Conservation (phyloP, 2,113 vertebrate genomes). For the Oreocharis arfaki region DNA sequence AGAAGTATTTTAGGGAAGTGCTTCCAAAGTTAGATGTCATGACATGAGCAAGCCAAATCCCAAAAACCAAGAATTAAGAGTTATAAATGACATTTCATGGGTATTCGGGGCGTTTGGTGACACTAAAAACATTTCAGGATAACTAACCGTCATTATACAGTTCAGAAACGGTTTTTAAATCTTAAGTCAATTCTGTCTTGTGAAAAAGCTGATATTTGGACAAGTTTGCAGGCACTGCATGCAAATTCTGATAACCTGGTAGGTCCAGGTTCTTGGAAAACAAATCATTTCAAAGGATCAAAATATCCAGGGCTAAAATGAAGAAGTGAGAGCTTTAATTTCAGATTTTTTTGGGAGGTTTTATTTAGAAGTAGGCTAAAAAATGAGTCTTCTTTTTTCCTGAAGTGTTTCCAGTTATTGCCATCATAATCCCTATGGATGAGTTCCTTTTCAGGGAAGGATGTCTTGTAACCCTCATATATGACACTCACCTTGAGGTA, state of each 20-base stretch:
- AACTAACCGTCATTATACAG: neutral
- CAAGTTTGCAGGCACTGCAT: neutral
- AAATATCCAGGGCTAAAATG: neutral
- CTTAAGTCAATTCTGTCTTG: neutral
- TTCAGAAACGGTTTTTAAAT: neutral
- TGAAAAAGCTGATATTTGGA: neutral
- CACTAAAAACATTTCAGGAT: neutral
- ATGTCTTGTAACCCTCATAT: neutral
- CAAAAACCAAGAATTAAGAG: neutral
- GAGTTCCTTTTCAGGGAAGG: neutral
- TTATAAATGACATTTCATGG: neutral
- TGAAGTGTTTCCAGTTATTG: neutral
- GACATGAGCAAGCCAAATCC: neutral
- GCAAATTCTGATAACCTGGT: neutral
- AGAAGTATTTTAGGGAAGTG: neutral
- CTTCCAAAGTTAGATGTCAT: neutral
- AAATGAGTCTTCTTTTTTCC: neutral
- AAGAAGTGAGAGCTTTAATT: neutral
- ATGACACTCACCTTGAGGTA: neutral
- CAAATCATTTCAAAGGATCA: neutral
- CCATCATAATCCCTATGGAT: neutral
- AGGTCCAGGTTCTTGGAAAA: neutral
- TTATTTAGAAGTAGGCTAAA: neutral
- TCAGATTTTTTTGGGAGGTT: neutral
- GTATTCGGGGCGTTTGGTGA: rapidly evolving